Base-by-base conservation (phyloP, 2,113 vertebrate genomes). In the Scomber scombrus region DNA sequence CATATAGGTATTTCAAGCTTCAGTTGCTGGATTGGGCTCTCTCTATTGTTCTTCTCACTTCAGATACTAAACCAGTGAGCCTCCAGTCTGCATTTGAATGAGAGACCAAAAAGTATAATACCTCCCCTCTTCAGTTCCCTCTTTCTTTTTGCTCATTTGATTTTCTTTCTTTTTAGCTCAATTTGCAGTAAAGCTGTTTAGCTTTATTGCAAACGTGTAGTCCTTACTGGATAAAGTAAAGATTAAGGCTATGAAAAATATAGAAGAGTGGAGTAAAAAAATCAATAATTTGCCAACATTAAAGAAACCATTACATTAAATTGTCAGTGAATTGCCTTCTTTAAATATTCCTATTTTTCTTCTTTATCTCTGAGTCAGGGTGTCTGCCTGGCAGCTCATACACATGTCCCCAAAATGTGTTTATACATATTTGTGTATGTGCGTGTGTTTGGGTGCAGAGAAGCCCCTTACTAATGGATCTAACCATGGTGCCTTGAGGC, bases 391-490 rank as follows among this genome's bases (percentile, higher is more conserved):
- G 56, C 26, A 49, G 56, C 64, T 72, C 40, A 23, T 62, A 54
- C 60, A 43, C 1, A 3, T 71, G 62, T 57, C 34, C 74, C 74
- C 54, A 29, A 40, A 82, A 64, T 54, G 34, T 71, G 26, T 80
- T 55, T 62, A 0, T 55, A 34, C 71, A 16, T 57, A 21, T 79
- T 60, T 71, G 47, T 58, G 40, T 75, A 18, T 76, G 45, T 10
- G 61, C 29, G 19, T 51, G 47, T 58, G 14, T 65, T 51, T 26
- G 54, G 18, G 60, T 72, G 68, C 56, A 61, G 74, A 1, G 9
- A 70, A 83, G 77, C 71, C 76, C 61, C 76, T 63, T 50, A 21
- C 76, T 88, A 88, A 89, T 92, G 76, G 78, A 66, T 87, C 58
- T 43, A 76, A 71, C 57, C 69, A 74, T 66, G 88, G 71, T 70